Evolutionary conservation across 2,797 vertebrate species (phyloP).

Genomic region (Ataeniobius toweri): DNA sequence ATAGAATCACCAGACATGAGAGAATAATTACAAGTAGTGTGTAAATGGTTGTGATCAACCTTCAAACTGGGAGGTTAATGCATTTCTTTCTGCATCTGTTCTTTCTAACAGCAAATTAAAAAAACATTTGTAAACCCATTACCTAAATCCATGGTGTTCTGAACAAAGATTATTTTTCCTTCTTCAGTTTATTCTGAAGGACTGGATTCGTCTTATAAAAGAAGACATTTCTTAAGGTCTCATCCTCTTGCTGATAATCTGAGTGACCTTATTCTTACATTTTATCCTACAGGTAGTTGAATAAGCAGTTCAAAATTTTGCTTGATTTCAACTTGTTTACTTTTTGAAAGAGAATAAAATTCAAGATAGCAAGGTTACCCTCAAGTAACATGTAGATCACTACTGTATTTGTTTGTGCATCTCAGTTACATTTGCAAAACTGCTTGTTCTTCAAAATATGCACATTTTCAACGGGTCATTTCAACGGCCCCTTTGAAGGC

Average conservation of each 20-base stretch:
- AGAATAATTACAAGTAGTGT: slow-evolving; percentile 21
- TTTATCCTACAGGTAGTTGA: background rate
- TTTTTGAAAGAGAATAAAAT: background rate
- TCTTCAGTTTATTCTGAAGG: background rate
- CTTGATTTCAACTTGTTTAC: background rate
- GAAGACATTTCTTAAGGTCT: background rate
- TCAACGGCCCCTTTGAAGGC: no score
- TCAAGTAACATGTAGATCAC: background rate
- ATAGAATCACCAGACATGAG: slow-evolving; percentile 8
- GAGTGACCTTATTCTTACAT: background rate
- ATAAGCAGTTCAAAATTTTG: background rate
- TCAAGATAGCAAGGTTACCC: background rate
- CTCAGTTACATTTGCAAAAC: background rate
- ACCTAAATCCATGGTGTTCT: slow-evolving; percentile 6
- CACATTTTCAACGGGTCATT: no score
- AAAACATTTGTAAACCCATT: slow-evolving; percentile 16
- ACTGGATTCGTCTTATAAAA: background rate
- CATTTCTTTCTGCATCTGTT: slow-evolving; percentile 25
- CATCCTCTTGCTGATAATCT: background rate
- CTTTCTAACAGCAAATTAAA: slow-evolving; percentile 20
- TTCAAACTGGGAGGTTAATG: slow-evolving; percentile 40
- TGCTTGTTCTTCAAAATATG: no score
- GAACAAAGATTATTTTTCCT: background rate
- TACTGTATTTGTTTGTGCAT: background rate
- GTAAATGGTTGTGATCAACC: slow-evolving; percentile 34